Percentiles rank a stretch among this genome's conserved stretches.
Evolutionary conservation across 1,140 invertebrate genomes (phyloP).

Genomic region (Drosophila serrata): DNA sequence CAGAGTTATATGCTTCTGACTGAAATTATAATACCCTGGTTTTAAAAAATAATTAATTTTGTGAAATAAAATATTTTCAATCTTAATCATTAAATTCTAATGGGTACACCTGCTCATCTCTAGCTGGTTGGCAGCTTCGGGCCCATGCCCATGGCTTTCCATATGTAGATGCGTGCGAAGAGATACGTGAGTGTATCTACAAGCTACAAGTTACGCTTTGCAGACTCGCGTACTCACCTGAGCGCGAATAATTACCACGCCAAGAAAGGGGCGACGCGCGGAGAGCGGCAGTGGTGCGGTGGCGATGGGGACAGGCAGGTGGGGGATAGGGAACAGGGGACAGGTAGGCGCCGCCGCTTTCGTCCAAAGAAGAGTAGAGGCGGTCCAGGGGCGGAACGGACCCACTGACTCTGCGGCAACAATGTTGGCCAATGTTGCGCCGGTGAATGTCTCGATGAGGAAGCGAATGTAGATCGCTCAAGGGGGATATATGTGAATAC

Average conservation of each 20-base stretch:
- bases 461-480: slow-evolving; percentile 71
- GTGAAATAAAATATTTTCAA: too few relatives aligned
- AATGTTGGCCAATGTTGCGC: slow-evolving; percentile 46
- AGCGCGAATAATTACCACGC: slow-evolving; percentile 83
- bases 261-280: slow-evolving; percentile 8
- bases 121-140: slow-evolving; percentile 17
- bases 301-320: slow-evolving; percentile 24
- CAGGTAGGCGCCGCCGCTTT: slow-evolving; percentile 62
- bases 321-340: slow-evolving; percentile 13
- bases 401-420: slow-evolving; percentile 44
- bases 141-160: slow-evolving; percentile 56
- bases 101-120: slow-evolving; percentile 22
- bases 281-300: not conserved
- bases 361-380: slow-evolving; percentile 51
- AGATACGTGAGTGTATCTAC: slow-evolving; percentile 79
- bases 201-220: slow-evolving; percentile 83
- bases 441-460: slow-evolving; percentile 59
- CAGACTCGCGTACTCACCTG: slow-evolving; percentile 79
- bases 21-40: too few relatives aligned
- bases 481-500: slow-evolving; percentile 3
- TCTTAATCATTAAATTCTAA: too few relatives aligned
- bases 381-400: slow-evolving; percentile 55
- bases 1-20: too few relatives aligned
- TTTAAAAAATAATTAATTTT: too few relatives aligned
- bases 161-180: slow-evolving; percentile 76